Conservation (phyloP, 92 coral and sea anemone species). For the Anthopleura xanthogrammica region DNA sequence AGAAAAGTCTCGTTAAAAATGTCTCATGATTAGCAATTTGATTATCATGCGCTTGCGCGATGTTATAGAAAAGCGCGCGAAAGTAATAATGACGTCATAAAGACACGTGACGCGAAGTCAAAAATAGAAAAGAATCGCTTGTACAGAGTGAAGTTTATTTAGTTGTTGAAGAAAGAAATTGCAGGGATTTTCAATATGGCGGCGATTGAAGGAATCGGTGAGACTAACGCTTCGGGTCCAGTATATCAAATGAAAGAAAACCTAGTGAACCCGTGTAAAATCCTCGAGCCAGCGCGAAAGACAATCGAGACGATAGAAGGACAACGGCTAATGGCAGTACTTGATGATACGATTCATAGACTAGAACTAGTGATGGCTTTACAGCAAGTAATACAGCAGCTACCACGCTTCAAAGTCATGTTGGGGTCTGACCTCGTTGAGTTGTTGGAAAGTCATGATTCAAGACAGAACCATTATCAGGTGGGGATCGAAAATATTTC, state of each 20-base stretch:
- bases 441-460: slow-evolving; percentile 49
- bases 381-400: slow-evolving; percentile 51
- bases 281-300: slow-evolving; percentile 80
- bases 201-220: slow-evolving; percentile 31
- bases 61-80: not conserved
- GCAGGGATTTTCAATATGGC: slow-evolving; percentile 24
- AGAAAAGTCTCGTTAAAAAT: no score
- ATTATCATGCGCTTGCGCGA: not conserved
- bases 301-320: slow-evolving; percentile 75
- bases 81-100: not conserved
- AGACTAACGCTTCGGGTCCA: slow-evolving; percentile 14
- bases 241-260: slow-evolving; percentile 19
- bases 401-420: slow-evolving; percentile 62
- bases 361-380: slow-evolving; percentile 68
- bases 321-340: slow-evolving; percentile 75
- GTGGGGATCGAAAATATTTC: not conserved
- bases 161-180: not conserved
- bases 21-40: no score
- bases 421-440: slow-evolving; percentile 67
- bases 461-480: slow-evolving; percentile 23
- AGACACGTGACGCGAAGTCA: no score
- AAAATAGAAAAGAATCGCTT: not conserved
- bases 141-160: not conserved
- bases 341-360: slow-evolving; percentile 71
- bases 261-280: slow-evolving; percentile 62